Conservation (phyloP, 2,113 vertebrate species). For the rabbit (Oryctolagus cuniculus) region mOryCun1.1 NC_091447.1:17014501-17015000, state of each 20-base stretch:
- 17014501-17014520: conserved; percentile 64
- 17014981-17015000: conserved; percentile 85
- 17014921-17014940: conserved; percentile 88
- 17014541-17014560: conserved; percentile 70
- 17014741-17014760: conserved; percentile 86
- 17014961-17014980: conserved; percentile 87
- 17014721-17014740: conserved; percentile 83
- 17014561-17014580: conserved; percentile 40
- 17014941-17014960: conserved; percentile 89
- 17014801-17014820: conserved; percentile 88
- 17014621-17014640: conserved; percentile 38
- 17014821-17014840: conserved; percentile 86
- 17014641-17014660: conserved; percentile 67
- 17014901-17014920: conserved; percentile 89
- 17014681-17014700: conserved; percentile 69
- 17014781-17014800: conserved; percentile 87
- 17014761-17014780: conserved; percentile 85
- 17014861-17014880: conserved; percentile 81
- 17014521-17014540: conserved; percentile 51
- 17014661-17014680: conserved; percentile 51
- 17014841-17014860: conserved; percentile 75
- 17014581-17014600: conserved; percentile 69
- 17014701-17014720: conserved; percentile 62
- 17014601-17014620: conserved; percentile 60
- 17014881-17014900: conserved; percentile 83